Conservation (phyloP, 2,888 invertebrate species). For the Ctenicera cuprea region DNA sequence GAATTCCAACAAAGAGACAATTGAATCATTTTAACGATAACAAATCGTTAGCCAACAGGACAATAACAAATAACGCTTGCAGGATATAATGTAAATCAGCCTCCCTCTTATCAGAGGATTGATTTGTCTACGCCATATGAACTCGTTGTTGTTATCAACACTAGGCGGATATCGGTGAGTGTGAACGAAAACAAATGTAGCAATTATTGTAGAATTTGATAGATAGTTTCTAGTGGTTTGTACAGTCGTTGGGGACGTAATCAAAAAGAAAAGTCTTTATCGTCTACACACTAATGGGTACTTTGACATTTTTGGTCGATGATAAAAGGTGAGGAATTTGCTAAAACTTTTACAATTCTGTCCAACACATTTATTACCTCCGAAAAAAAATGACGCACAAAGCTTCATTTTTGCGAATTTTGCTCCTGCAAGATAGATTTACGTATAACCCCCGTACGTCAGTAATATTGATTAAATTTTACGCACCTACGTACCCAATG, state of each 20-base stretch:
- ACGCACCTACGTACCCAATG: no score
- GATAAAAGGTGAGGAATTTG: conserved; percentile 13
- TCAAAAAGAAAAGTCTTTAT: conserved; percentile 17
- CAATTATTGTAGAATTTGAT: conserved; percentile 3
- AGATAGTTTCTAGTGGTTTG: background rate
- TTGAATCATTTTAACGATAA: conserved; percentile 10
- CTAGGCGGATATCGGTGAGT: conserved; percentile 12
- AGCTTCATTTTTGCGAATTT: no score
- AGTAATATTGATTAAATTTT: no score
- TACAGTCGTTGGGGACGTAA: conserved; percentile 17
- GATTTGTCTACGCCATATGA: conserved; percentile 28
- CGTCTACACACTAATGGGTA: conserved; percentile 14
- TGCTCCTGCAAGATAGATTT: no score
- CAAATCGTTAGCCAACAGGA: conserved; percentile 21
- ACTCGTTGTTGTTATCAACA: conserved; percentile 23
- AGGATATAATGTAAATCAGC: conserved; percentile 32
- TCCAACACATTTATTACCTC: no score
- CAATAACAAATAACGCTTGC: conserved; percentile 25
- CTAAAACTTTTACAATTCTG: no score
- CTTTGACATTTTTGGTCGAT: conserved; percentile 19
- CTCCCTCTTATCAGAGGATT: conserved; percentile 12
- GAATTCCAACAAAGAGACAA: conserved; percentile 12
- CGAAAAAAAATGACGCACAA: no score
- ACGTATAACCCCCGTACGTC: no score
- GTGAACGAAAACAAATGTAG: conserved; percentile 28